phyloP scores from a whole-genome alignment of 2,113 vertebrate species.

The Egretta garzetta region DNA sequence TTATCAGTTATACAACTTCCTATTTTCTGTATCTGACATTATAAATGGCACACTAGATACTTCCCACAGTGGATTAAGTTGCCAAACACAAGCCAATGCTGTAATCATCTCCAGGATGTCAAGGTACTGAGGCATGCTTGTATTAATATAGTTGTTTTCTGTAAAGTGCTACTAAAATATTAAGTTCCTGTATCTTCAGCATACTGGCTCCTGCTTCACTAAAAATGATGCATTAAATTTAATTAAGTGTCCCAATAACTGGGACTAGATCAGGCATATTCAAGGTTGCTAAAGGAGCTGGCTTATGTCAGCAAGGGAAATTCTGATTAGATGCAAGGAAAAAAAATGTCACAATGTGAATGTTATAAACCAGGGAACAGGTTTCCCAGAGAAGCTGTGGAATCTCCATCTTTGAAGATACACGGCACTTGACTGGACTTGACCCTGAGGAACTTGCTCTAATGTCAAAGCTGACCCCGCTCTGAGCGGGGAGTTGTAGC shows the following conservation, averaged over 20 bases:
- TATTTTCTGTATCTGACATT: neutral
- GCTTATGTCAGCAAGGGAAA: neutral
- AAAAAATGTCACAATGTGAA: neutral
- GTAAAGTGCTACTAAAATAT: neutral
- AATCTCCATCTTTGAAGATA: neutral
- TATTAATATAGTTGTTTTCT: neutral
- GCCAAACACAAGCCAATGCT: neutral
- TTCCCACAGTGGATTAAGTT: neutral
- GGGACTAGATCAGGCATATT: neutral
- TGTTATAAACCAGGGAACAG: neutral
- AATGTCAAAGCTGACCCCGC: neutral
- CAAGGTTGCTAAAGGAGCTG: neutral
- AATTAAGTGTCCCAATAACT: neutral
- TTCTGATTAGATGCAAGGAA: neutral
- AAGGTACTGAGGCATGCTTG: neutral
- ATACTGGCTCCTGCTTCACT: neutral
- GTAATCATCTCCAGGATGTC: neutral
- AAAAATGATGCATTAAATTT: neutral
- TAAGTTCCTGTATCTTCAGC: neutral
- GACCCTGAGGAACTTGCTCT: neutral
- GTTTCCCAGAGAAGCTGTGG: neutral
- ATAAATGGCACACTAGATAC: neutral
- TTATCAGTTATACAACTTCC: neutral
- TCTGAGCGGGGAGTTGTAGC: neutral
- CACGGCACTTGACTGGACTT: neutral